These are phyloP conservation scores for Geophilus truncorum DNA, from an alignment of 2,888 invertebrate species.

Conservation along the genomic window DNA sequence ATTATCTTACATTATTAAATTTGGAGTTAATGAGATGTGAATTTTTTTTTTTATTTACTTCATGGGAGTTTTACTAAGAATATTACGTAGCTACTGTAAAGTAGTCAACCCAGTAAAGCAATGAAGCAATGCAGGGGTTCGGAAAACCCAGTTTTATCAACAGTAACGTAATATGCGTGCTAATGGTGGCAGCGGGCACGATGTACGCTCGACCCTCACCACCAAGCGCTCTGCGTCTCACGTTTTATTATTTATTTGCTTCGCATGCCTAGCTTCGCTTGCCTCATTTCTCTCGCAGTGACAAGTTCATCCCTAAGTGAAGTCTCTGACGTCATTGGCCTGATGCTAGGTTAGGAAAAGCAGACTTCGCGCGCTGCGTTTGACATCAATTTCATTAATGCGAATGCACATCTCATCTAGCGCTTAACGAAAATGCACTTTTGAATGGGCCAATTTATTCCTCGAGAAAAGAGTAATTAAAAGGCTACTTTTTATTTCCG, in stretches of 20 bases:
- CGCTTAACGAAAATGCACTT: not conserved
- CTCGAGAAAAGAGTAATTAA: not conserved
- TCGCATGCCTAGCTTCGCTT: constrained; percentile 16
- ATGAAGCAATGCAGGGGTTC: not conserved
- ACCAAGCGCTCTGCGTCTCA: not conserved
- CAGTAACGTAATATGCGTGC: constrained; percentile 20
- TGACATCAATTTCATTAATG: not conserved
- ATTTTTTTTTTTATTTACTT: too few relatives aligned
- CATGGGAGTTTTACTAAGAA: too few relatives aligned
- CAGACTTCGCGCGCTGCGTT: not conserved
- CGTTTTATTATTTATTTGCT: constrained; percentile 20
- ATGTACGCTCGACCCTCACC: not conserved
- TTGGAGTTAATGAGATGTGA: too few relatives aligned
- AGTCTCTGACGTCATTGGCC: not conserved
- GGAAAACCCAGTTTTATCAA: not conserved
- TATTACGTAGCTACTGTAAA: too few relatives aligned
- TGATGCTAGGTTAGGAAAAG: not conserved
- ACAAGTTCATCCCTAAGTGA: constrained; percentile 20
- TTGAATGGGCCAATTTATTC: not conserved
- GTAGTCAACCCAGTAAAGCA: not conserved
- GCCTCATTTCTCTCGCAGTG: constrained; percentile 3
- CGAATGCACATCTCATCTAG: not conserved
- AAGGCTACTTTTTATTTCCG: too few relatives aligned
- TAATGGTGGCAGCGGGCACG: constrained; percentile 1
- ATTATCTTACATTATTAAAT: too few relatives aligned